These are phyloP conservation scores for Lymantria monacha DNA, from an alignment of 2,888 invertebrate species.

Conservation along the genomic window DNA sequence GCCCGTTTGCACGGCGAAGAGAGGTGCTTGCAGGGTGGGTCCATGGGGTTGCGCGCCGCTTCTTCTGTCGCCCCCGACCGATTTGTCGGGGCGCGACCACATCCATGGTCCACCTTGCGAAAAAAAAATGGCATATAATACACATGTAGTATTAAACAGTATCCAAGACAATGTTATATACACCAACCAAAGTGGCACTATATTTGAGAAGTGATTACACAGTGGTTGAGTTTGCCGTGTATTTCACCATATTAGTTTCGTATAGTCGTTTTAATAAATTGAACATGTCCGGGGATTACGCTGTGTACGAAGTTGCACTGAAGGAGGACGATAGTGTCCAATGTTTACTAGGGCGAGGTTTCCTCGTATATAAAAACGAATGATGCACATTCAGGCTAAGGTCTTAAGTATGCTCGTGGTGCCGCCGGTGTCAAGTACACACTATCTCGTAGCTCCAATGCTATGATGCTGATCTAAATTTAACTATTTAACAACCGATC, in stretches of 20 bases:
- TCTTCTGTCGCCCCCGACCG: too few relatives aligned
- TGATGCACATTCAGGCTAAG: slow-evolving; percentile 71
- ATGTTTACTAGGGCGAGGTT: slow-evolving; percentile 55
- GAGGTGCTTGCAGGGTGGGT: too few relatives aligned
- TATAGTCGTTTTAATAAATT: too few relatives aligned
- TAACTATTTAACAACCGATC: slow-evolving; percentile 12
- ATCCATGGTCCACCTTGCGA: too few relatives aligned
- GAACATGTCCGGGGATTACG: too few relatives aligned
- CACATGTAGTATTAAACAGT: slow-evolving; percentile 10
- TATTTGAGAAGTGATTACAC: too few relatives aligned
- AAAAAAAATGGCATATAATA: slow-evolving; percentile 23
- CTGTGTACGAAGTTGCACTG: slow-evolving; percentile 3
- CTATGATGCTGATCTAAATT: slow-evolving; percentile 22
- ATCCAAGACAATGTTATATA: slow-evolving; percentile 14
- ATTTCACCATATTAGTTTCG: too few relatives aligned
- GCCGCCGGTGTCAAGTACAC: slow-evolving; percentile 40
- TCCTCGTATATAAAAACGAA: slow-evolving; percentile 53
- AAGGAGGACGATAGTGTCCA: slow-evolving; percentile 42
- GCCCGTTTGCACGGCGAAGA: too few relatives aligned
- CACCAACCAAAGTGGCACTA: too few relatives aligned
- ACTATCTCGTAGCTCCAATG: slow-evolving; percentile 23
- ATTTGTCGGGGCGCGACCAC: too few relatives aligned
- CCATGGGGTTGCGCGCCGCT: too few relatives aligned
- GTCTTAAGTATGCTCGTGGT: slow-evolving; percentile 37
- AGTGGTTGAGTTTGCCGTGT: too few relatives aligned